These are phyloP conservation scores for Epirrhoe tristata DNA, from an alignment of 2,888 invertebrate genomes.

Conservation along the genomic window DNA sequence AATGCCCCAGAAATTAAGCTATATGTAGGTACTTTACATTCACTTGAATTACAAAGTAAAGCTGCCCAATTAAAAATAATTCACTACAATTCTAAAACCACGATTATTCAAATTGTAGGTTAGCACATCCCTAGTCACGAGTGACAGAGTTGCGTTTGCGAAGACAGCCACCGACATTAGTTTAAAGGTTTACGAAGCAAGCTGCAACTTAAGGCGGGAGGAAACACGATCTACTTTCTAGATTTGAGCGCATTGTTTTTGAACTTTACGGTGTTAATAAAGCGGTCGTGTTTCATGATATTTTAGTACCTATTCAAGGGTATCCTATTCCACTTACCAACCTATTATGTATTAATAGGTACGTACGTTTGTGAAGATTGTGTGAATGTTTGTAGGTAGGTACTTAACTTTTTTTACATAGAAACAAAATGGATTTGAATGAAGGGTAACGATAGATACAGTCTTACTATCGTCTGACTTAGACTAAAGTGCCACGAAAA, in stretches of 20 bases:
- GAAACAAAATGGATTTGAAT: no score
- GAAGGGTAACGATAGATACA: no score
- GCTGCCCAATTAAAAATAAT: constrained; percentile 29
- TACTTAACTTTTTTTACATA: no score
- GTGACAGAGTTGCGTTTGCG: constrained; percentile 36
- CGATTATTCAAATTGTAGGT: constrained; percentile 29
- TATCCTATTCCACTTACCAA: no score
- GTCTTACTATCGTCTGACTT: no score
- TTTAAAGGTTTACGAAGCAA: constrained; percentile 23
- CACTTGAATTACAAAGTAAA: constrained; percentile 3
- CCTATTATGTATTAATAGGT: no score
- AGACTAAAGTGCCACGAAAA: no score
- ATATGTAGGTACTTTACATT: background rate
- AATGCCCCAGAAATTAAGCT: no score
- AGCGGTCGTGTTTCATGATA: background rate
- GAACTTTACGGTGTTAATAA: background rate
- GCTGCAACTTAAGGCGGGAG: constrained; percentile 37
- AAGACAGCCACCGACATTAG: constrained; percentile 33
- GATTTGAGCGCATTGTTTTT: constrained; percentile 15
- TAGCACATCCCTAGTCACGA: constrained; percentile 44
- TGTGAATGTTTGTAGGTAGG: no score
- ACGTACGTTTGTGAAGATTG: no score
- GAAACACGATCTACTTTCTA: constrained; percentile 39
- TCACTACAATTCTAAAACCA: constrained; percentile 24
- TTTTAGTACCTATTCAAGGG: background rate